Conservation (phyloP, 2,888 invertebrate genomes). For the Cordilura impudica region DNA sequence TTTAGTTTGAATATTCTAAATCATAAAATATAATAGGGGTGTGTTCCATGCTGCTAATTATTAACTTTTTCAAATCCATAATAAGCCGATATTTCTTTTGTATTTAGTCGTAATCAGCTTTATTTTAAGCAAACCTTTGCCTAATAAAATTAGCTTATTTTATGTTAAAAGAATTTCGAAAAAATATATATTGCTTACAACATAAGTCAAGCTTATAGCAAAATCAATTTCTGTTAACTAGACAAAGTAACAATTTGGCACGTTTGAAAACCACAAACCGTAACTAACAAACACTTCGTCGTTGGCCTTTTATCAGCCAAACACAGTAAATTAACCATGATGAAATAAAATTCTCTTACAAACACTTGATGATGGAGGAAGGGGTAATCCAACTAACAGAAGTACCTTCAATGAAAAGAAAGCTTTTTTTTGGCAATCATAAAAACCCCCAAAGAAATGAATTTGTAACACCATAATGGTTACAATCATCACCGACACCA, state of each 20-base stretch:
- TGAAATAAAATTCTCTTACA: not conserved
- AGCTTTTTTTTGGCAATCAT: not conserved
- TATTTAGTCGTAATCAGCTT: too few relatives aligned
- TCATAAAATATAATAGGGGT: too few relatives aligned
- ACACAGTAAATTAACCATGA: slow-evolving; percentile 21
- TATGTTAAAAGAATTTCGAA: too few relatives aligned
- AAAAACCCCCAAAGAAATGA: slow-evolving; percentile 13
- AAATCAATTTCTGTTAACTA: slow-evolving; percentile 15
- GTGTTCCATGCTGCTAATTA: too few relatives aligned
- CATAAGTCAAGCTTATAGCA: too few relatives aligned
- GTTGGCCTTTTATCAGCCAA: not conserved
- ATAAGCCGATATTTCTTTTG: too few relatives aligned
- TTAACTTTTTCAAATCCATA: too few relatives aligned
- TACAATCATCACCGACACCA: not conserved
- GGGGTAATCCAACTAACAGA: not conserved
- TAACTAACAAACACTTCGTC: not conserved
- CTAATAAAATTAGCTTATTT: too few relatives aligned
- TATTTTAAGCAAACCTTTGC: too few relatives aligned
- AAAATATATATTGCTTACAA: too few relatives aligned
- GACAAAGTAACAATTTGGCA: slow-evolving; percentile 30
- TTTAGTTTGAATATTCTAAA: too few relatives aligned
- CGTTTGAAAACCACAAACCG: not conserved
- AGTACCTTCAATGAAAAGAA: not conserved
- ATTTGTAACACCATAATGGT: slow-evolving; percentile 17
- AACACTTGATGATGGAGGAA: slow-evolving; percentile 1